Evolutionary conservation across 1,140 invertebrate genomes (phyloP), one percentile per base, ranked within the genome.

Genomic region (Papilio polytes): DNA sequence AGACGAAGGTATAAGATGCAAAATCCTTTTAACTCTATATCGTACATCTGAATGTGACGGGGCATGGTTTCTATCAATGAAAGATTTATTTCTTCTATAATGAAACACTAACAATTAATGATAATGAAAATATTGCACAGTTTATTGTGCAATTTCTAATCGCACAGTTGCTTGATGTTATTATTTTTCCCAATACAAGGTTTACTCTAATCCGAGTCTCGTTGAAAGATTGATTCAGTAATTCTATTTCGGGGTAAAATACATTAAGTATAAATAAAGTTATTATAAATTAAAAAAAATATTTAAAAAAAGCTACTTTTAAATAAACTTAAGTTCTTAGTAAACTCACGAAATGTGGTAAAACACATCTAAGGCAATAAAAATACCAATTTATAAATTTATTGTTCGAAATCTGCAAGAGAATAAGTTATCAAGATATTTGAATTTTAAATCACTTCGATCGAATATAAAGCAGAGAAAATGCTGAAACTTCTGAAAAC

Each of bases 381-480:
- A 66, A 31, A 66, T 31, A 13, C 12, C 20, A 66, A 66, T 66
- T 66, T 66, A 31, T 66, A 20, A 20, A 59, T 48, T 48, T 48
- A 48, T 36, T 66, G 20, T 26, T 66, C 59, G 63, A 70, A 70
- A 70, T 70, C 63, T 70, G 63, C 12, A 26, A 22, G 9, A 2
- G 63, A 70, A 70, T 70, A 70, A 70, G 26, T 31, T 70, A 70
- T 70, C 12, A 13, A 70, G 63, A 70, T 70, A 70, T 70, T 70
- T 70, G 26, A 70, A 70, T 70, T 70, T 70, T 70, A 36, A 70
- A 70, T 70, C 63, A 36, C 26, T 12, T 70, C 63, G 26, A 70
- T 70, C 22, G 63, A 18, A 70, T 70, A 63, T 63, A 66, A 31
- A 70, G 26, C 12, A 70, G 26, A 70, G 26, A 70, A 36, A 70